Percentiles rank a stretch among this genome's conserved stretches.
These are phyloP conservation scores for Epinotia brunnichana DNA, from an alignment of 2,888 invertebrate genomes.

Conservation along the genomic window DNA sequence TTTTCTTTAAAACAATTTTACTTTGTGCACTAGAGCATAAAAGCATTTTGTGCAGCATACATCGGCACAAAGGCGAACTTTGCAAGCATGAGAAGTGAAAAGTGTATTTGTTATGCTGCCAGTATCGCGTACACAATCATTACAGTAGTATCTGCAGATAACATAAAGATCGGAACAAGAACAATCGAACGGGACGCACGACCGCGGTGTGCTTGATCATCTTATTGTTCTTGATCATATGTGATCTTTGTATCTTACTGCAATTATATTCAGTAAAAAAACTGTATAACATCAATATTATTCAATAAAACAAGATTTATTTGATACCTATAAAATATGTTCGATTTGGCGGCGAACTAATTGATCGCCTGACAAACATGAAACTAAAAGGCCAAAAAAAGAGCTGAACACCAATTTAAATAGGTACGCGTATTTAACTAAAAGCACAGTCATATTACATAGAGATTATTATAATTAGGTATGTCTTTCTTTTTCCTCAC, in stretches of 20 bases:
- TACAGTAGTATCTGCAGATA: conserved; percentile 69
- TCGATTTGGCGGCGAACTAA: not conserved
- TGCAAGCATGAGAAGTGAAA: too few relatives aligned
- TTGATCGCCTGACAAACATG: not conserved
- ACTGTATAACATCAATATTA: too few relatives aligned
- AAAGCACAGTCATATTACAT: not conserved
- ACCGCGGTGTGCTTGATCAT: conserved; percentile 62
- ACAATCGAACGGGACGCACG: conserved; percentile 67
- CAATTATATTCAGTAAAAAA: not conserved
- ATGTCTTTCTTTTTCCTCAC: too few relatives aligned
- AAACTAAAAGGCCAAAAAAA: not conserved
- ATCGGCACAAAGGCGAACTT: too few relatives aligned
- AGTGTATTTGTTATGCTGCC: conserved; percentile 49
- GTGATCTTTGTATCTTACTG: conserved; percentile 6
- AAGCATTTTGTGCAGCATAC: too few relatives aligned
- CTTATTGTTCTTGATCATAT: conserved; percentile 59
- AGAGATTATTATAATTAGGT: too few relatives aligned
- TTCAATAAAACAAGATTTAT: not conserved
- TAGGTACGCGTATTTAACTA: not conserved
- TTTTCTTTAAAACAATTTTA: too few relatives aligned
- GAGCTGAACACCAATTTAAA: not conserved
- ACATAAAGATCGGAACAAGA: conserved; percentile 72
- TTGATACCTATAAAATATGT: not conserved
- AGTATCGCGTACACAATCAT: conserved; percentile 64
- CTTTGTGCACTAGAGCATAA: too few relatives aligned